Percentiles rank a stretch among this genome's conserved stretches.
Evolutionary conservation across 2,888 invertebrate genomes (phyloP).

Genomic region (Torymus auratus): DNA sequence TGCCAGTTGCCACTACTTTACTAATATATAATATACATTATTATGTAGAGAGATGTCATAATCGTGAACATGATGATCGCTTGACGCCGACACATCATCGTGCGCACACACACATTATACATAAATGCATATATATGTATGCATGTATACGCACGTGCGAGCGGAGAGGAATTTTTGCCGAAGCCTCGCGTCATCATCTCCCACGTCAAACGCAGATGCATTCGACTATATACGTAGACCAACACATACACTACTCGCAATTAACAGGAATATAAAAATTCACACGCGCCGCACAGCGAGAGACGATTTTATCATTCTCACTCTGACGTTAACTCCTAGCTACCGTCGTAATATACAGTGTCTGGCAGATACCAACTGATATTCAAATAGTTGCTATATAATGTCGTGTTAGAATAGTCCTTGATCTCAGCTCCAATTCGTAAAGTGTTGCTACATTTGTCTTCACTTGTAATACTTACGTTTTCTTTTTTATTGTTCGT

Average conservation of each 20-base stretch:
- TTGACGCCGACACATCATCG: constrained; percentile 3
- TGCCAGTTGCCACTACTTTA: constrained; percentile 72
- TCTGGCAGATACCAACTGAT: not conserved
- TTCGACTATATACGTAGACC: constrained; percentile 23
- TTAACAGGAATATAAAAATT: constrained; percentile 6
- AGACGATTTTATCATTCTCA: constrained; percentile 27
- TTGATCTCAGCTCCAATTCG: too few species aligned
- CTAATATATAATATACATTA: constrained; percentile 33
- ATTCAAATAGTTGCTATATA: not conserved
- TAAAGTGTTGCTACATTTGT: too few species aligned
- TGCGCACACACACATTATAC: too few species aligned
- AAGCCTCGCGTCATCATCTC: constrained; percentile 6
- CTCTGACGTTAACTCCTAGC: constrained; percentile 14
- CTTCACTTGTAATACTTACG: too few species aligned
- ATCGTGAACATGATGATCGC: constrained; percentile 17
- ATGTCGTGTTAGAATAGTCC: constrained; percentile 9
- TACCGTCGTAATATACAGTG: constrained; percentile 18
- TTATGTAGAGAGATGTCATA: constrained; percentile 56
- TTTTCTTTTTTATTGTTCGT: too few species aligned
- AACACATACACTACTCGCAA: not conserved
- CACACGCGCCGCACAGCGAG: constrained; percentile 11
- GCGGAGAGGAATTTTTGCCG: constrained; percentile 16
- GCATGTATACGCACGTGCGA: not conserved
- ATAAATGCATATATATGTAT: too few species aligned
- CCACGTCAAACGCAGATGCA: constrained; percentile 19